Conservation (phyloP, 2,113 vertebrate genomes). For the Nycticryphes semicollaris region DNA sequence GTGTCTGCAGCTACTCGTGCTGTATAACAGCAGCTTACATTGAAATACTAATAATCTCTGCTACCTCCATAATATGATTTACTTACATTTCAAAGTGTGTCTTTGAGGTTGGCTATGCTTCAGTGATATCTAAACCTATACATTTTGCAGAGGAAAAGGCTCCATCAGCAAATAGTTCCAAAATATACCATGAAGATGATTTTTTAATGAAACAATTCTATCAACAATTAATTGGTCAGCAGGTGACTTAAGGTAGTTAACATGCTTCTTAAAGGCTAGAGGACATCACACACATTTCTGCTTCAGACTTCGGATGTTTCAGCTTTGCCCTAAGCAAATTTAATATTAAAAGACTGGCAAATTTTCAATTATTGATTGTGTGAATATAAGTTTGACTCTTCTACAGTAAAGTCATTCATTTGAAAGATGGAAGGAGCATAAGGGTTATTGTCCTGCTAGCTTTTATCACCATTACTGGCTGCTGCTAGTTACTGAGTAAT, state of each 20-base stretch:
- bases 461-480: not conserved
- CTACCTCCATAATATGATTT: not conserved
- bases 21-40: not conserved
- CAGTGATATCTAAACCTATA: not conserved
- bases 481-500: not conserved
- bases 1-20: not conserved
- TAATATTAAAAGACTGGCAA: not conserved
- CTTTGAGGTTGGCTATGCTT: not conserved
- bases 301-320: not conserved
- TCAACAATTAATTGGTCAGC: not conserved
- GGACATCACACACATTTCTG: not conserved
- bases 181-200: not conserved
- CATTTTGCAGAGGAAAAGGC: not conserved
- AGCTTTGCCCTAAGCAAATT: not conserved
- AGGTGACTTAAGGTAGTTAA: not conserved
- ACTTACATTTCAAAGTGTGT: not conserved
- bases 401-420: not conserved
- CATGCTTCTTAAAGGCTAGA: not conserved
- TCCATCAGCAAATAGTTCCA: not conserved
- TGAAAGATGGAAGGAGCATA: not conserved
- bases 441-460: not conserved
- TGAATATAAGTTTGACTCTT: not conserved
- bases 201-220: not conserved
- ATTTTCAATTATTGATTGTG: constrained; percentile 7
- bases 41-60: not conserved